Evolutionary conservation across 2,888 invertebrate species (phyloP).

Genomic region (Desoria tigrina): DNA sequence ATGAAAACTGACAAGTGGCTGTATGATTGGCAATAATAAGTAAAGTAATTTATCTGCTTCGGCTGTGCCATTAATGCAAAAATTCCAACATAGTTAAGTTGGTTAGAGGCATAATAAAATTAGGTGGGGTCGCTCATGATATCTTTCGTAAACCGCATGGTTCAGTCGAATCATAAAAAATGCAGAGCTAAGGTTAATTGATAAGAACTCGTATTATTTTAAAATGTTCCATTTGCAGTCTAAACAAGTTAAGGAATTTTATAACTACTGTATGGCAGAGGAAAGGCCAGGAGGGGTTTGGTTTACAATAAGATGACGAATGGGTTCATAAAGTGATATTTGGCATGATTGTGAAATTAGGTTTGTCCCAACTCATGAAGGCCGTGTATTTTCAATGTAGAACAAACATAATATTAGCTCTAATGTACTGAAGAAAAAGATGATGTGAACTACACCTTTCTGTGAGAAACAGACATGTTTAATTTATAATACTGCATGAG

Average conservation of each 20-base stretch:
- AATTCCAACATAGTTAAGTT: neutral
- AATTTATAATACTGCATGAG: constrained; percentile 18
- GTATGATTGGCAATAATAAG: no score
- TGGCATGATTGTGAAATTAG: constrained; percentile 45
- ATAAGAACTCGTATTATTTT: constrained; percentile 2
- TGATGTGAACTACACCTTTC: neutral
- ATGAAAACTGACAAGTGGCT: no score
- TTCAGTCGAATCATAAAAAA: constrained; percentile 1
- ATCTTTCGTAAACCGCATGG: constrained; percentile 15
- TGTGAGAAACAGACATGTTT: constrained; percentile 12
- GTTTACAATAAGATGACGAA: constrained; percentile 17
- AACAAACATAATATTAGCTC: constrained; percentile 24
- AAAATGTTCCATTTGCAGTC: constrained; percentile 10
- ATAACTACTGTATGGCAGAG: neutral
- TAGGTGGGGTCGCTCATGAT: constrained; percentile 16
- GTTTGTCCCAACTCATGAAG: constrained; percentile 44
- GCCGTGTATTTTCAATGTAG: constrained; percentile 32
- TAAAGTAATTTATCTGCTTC: no score
- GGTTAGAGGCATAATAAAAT: constrained; percentile 11
- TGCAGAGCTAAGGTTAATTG: constrained; percentile 19
- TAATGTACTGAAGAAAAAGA: neutral
- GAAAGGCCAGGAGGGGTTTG: constrained; percentile 13
- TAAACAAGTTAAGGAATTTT: neutral
- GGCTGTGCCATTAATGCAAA: no score
- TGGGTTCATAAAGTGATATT: constrained; percentile 17